Base-by-base conservation (phyloP, 2,888 invertebrate genomes). In the Rambutsinella grinnellia region DNA sequence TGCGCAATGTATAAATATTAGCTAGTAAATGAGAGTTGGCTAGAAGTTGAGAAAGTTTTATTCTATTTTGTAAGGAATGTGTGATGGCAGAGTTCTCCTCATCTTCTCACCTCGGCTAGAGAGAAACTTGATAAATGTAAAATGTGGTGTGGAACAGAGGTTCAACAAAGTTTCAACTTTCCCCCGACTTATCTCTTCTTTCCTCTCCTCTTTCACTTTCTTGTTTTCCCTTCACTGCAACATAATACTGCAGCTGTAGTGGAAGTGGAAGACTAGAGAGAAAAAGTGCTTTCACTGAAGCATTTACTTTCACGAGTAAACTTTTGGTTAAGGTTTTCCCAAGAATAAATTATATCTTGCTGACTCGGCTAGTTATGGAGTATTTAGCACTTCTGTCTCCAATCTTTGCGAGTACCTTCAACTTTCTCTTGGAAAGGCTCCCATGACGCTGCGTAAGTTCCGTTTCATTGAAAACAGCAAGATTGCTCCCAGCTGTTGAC, bases 91-190 rank as follows among this genome's bases (percentile, higher is more conserved):
- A n/a, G n/a, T 58, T 56, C 46, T 57, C 46, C 28, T 72, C 6
- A 44, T 44, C 21, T 47, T 74, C 65, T 49, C 65, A 65, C 65
- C 53, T 46, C 57, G 47, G 47, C 70, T 70, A n/a, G n/a, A n/a
- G 47, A 54, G 62, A 70, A 53, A 70, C 70, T 62, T 70, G 70
- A 70, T 70, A 62, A 70, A 70, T 70, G 70, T 70, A 71, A 71
- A 63, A 71, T 71, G 63, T 71, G 63, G 63, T n/a, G n/a, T 63
- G 71, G 71, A 71, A 63, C 71, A 63, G 63, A 71, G 71, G 71
- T 71, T 63, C 71, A 71, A 71, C 71, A 63, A 63, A 71, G 63
- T 71, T 71, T 71, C 71, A 71, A 71, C 71, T 71, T 71, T 70
- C 56, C 58, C 21, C 71, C 63, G 70, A 62, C 62, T 70, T 70